phyloP scores from a whole-genome alignment of 23 tunicate genomes.

The Botrylloides violaceus region DNA sequence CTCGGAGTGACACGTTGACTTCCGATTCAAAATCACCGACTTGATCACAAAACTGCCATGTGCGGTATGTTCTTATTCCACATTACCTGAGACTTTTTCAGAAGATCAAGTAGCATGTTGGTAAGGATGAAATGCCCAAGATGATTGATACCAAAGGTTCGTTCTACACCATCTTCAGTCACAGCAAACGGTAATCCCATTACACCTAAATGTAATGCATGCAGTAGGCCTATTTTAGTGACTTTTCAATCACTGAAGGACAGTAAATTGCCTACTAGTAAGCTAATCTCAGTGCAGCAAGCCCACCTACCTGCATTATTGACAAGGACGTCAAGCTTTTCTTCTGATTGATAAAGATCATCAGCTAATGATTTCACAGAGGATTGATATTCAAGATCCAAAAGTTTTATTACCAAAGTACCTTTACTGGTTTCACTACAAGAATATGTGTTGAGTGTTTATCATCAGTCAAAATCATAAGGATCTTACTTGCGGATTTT shows the following conservation, averaged over 20 bases:
- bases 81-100: slow-evolving; percentile 25
- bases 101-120: slow-evolving; percentile 49
- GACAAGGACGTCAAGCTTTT: slow-evolving; percentile 12
- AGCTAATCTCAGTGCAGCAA: too few species aligned
- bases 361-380: slow-evolving; percentile 8
- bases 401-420: neutral
- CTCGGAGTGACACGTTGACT: too few species aligned
- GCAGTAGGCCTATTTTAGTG: neutral
- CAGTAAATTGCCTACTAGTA: neutral
- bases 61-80: too few species aligned
- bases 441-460: neutral
- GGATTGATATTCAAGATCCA: slow-evolving; percentile 3
- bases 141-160: slow-evolving; percentile 59
- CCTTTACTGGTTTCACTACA: slow-evolving; percentile 16
- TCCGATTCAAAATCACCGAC: too few species aligned
- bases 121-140: slow-evolving; percentile 81
- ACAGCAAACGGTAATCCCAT: slow-evolving; percentile 23
- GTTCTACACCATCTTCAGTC: slow-evolving; percentile 45
- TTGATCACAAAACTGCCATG: too few species aligned
- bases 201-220: slow-evolving; percentile 17
- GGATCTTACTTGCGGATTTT: slow-evolving; percentile 6
- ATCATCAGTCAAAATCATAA: neutral
- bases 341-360: slow-evolving; percentile 1
- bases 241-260: neutral
- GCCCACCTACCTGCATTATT: slow-evolving; percentile 17